Conservation (phyloP, 2,888 invertebrate species). For the Neoitamus cyanurus region DNA sequence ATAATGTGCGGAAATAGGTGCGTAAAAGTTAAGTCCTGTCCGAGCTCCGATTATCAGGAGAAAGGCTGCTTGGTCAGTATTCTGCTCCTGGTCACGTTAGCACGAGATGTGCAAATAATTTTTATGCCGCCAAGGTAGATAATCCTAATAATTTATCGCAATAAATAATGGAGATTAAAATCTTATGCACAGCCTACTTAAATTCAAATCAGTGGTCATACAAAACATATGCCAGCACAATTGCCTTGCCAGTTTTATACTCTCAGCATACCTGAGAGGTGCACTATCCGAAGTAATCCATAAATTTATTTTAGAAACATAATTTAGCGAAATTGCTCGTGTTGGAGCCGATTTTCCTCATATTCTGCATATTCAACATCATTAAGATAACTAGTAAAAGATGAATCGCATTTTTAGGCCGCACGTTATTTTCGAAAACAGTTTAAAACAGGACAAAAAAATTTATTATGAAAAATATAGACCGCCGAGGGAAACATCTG, state of each 20-base stretch:
- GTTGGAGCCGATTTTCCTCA: too few relatives aligned
- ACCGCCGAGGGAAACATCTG: too few relatives aligned
- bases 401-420: too few relatives aligned
- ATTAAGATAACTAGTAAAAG: too few relatives aligned
- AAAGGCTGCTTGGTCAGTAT: background rate
- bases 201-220: background rate
- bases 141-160: background rate
- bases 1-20: conserved; percentile 1
- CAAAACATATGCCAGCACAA: background rate
- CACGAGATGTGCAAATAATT: background rate
- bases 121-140: background rate
- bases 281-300: background rate
- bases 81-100: background rate
- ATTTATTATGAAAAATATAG: too few relatives aligned
- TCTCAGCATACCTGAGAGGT: background rate
- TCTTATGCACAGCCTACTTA: background rate
- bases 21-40: background rate
- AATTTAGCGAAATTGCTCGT: too few relatives aligned
- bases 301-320: background rate
- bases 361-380: too few relatives aligned
- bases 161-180: background rate
- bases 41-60: background rate
- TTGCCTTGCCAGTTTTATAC: background rate
- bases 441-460: too few relatives aligned
- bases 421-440: too few relatives aligned